Conservation (phyloP, 2,888 invertebrate species). For the Lasioglossum marginatum region DNA sequence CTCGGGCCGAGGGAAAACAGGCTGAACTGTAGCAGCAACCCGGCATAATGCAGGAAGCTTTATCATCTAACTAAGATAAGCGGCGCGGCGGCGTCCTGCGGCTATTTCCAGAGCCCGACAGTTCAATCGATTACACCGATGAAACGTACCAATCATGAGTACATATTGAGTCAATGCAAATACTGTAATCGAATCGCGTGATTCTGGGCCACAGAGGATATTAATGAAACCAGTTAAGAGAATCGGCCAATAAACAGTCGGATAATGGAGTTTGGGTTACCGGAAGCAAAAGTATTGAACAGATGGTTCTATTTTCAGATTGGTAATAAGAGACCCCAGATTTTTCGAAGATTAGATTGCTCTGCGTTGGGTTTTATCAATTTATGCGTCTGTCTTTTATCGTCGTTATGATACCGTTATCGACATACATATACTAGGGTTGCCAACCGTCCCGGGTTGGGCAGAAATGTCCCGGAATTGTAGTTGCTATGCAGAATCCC, state of each 20-base stretch:
- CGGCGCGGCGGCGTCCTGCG: conserved; percentile 3
- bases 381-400: neutral
- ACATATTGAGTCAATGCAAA: conserved; percentile 5
- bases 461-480: too few relatives aligned
- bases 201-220: neutral
- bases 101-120: neutral
- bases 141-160: conserved; percentile 7
- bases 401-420: conserved; percentile 25
- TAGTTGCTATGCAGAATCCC: too few relatives aligned
- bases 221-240: neutral
- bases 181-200: neutral
- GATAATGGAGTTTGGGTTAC: neutral
- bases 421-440: neutral
- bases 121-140: conserved; percentile 30
- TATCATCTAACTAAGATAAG: conserved; percentile 7
- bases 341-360: neutral
- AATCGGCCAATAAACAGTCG: neutral
- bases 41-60: conserved; percentile 34
- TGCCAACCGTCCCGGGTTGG: too few relatives aligned
- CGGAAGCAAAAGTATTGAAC: neutral
- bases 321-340: neutral
- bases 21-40: conserved; percentile 6
- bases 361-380: conserved; percentile 8
- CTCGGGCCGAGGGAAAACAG: conserved; percentile 17
- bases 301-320: conserved; percentile 5